These are phyloP conservation scores for Chaetogeoica ovagalla DNA, from an alignment of 2,888 invertebrate genomes.

Conservation along the genomic window DNA sequence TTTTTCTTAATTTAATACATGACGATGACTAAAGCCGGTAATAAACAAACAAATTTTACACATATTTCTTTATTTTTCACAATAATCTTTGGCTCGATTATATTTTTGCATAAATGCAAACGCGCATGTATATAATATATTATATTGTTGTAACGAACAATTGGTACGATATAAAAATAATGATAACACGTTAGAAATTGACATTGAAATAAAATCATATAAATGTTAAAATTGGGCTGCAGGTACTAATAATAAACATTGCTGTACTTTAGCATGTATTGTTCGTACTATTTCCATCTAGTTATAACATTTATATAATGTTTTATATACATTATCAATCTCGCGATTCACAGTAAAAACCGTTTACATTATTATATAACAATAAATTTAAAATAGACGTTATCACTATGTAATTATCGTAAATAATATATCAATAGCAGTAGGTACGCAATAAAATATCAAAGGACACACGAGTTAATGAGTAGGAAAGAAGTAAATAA, in stretches of 20 bases:
- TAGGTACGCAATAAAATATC: neutral
- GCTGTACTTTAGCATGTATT: neutral
- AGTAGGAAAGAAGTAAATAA: neutral
- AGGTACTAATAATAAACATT: neutral
- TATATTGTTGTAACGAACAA: neutral
- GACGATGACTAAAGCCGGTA: too few relatives aligned
- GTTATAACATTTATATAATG: too few relatives aligned
- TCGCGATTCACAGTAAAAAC: too few relatives aligned
- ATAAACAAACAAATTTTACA: too few relatives aligned
- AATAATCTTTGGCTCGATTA: too few relatives aligned
- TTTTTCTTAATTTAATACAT: too few relatives aligned
- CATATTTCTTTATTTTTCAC: too few relatives aligned
- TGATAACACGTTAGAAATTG: neutral
- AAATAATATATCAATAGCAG: neutral
- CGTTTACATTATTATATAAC: too few relatives aligned
- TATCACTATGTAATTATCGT: neutral
- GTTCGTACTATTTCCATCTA: neutral
- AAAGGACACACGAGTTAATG: neutral
- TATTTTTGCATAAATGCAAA: too few relatives aligned
- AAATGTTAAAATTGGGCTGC: neutral
- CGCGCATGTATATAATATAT: too few relatives aligned
- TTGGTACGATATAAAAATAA: neutral
- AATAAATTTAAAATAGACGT: neutral
- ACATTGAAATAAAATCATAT: neutral
- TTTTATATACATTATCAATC: too few relatives aligned